Evolutionary conservation across 2,113 vertebrate species (phyloP), one percentile per base, ranked within the genome.

Genomic region (Opisthocomus hoazin): DNA sequence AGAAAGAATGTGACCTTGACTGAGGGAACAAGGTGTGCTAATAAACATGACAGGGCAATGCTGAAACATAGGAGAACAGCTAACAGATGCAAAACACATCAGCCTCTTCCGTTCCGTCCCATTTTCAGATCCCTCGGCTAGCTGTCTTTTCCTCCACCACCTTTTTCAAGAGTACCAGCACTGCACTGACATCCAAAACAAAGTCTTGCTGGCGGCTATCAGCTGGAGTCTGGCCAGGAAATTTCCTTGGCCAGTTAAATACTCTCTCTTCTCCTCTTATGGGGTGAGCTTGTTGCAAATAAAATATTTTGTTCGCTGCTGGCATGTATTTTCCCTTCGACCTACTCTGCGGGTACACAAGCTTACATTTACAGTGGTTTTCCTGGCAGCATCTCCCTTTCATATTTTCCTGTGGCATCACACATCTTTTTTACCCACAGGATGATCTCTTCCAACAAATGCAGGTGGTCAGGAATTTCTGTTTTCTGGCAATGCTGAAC

Each of bases 21-120:
- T 43, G 58, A 73, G 29, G 76, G 89, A 96, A 96, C 91, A 96
- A 93, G 92, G 89, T 96, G 95, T 90, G 87, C 94, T 96, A 94
- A 90, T 57, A 95, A 95, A 89, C 66, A 93, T 0, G n/a, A 79
- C 69, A 75, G 69, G 51, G 64, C 56, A 85, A 66, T 3, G 58
- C 60, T 83, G 75, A 95, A 94, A 64, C n/a, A 65, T 0, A 39
- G 61, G n/a, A 92, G 70, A 90, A 83, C 36, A 54, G 61, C 64
- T 93, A 87, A 79, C 63, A 87, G 60, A 76, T 57, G 58, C 74
- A 90, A 93, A 94, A 90, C 53, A 56, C 60, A 90, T 80, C 63
- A 77, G 53, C 63, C 45, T 71, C 37, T 84, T 84, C 50, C 8
- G 1, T 39, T 61, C 81, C 68, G 85, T 51, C 32, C 70, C 23